Base-by-base conservation (phyloP, 2,888 invertebrate species). In the Netelia virgata region DNA sequence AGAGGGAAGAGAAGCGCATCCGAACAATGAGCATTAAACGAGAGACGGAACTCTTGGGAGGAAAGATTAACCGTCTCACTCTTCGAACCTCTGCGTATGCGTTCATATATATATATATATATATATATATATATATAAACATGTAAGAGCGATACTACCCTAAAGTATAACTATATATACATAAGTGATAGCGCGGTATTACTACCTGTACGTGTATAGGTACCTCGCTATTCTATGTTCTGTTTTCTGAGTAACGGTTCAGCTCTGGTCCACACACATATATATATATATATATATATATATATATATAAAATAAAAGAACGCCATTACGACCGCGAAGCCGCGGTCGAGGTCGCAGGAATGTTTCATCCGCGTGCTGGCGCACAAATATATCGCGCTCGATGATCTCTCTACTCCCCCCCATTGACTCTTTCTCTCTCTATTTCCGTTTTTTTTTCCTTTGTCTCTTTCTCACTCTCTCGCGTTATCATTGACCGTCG, bases 1-100 rank as follows among this genome's bases (percentile, higher is more conserved):
- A 36, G 36, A 36, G 36, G 36, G 36, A 69, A 64, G 43, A 69
- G 72, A 82, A 79, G 87, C 73, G 88, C 88, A 86, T 70, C 83
- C 83, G 87, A 84, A 90, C 90, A 90, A 90, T 90, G 88, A 88
- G 86, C 89, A 88, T 90, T 83, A 86, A 86, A 84, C 69, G 78
- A 75, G 83, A 53, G 82, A 86, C 86, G 85, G 75, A 75, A 85
- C 66, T 87, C 88, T 88, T 88, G 88, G 87, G 82, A 72, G 64
- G 70, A 75, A 70, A 79, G 70, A 59, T 53, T 73, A 16, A 36
- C 63, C 23, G 47, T 64, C 61, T 70, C 74, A 63, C 74, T 53
- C 59, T 57, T 41, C 47, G 55, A 55, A 28, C 64, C 64, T 64
- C 16, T 41, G 36, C 43, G 14, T 64, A 53, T n/a, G 43, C 14